Base-by-base conservation (phyloP, 2,797 vertebrate genomes). In the Mormyrops boulengeri region DNA sequence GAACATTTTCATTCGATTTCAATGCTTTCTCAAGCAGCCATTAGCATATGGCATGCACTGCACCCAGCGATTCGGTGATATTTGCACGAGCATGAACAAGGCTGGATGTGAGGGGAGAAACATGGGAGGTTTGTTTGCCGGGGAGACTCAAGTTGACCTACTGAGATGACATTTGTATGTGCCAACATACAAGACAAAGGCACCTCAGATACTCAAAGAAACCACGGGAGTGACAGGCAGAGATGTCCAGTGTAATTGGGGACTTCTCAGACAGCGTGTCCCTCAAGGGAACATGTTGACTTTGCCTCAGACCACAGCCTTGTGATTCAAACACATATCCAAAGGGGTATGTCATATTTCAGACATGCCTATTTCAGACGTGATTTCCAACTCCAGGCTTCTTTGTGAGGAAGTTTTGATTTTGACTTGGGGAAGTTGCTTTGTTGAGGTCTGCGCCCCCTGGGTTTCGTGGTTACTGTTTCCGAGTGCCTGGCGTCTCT, bases 151-250 rank as follows among this genome's bases (percentile, higher is more conserved):
- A 52, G 85, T 44, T 85, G 69, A 22, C 69, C 69, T 5, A 87
- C 17, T 38, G 44, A 77, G 30, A 53, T 50, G 53, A 62, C 77
- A 92, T 93, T 92, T 91, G 92, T 90, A 88, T 88, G 17, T 41
- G 77, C 90, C 44, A 90, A 90, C 90, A 91, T 88, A 88, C 88
- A 94, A 91, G 88, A 88, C 87, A 94, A 89, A 89, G 90, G 92
- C 93, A 86, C 84, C n/a, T n/a, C 49, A 85, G 82, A 86, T 12
- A 34, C 49, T 30, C 50, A 53, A 86, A 47, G 22, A 93, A 93
- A 93, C 91, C 92, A 41, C 38, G 2, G 73, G 34, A 80, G 73
- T 80, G 91, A 91, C 89, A 60, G 12, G 84, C 84, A 80, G 34
- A 44, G 73, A 41, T 86, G 38, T 38, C 82, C 38, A 49, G 22